Evolutionary conservation across 2,888 invertebrate genomes (phyloP), one percentile per base, ranked within the genome.

Genomic region (Microplitis deprimator): DNA sequence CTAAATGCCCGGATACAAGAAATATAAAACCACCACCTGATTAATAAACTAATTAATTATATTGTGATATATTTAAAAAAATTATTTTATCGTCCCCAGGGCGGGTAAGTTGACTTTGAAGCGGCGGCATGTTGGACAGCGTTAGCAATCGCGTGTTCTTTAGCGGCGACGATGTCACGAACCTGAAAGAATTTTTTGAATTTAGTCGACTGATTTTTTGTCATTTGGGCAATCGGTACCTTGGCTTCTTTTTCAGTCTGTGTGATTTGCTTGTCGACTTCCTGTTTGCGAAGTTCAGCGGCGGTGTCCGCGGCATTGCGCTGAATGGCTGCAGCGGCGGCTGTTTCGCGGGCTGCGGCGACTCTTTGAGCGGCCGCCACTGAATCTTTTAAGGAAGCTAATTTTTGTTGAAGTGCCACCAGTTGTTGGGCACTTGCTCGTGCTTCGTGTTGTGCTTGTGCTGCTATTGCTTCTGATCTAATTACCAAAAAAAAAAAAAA

Each of bases 361-460:
- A 94, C 92, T 82, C 93, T 92, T 86, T 95, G 95, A 1, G 94
- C 94, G 40, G 94, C 93, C 0, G 95, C 93, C 0, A 94, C 95
- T 0, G 94, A 92, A 0, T 93, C 92, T 85, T 95, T 94, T 0
- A 94, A 92, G 0, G 93, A 92, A 0, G 94, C 95, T 6, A 95
- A 90, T 83, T 93, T 92, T 77, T 94, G 94, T 79, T 95, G 95
- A 3, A 94, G 79, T 20, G 87, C 89, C 1, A 90, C 87, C 64
- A 74, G 93, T 92, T 81, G 95, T 93, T 90, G 95, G 92, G 80
- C 94, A 91, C 89, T 88, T 1, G 86, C 81, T 77, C 88, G 81
- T 0, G 89, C 89, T 5, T 89, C 89, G 0, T 85, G 82, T 5
- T 87, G 85, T 4, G 89, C 87, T 5, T 86, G 84, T 1, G 89